Evolutionary conservation across 2,113 vertebrate species (phyloP), one percentile per base, ranked within the genome.

Genomic region (Ailurus styani): DNA sequence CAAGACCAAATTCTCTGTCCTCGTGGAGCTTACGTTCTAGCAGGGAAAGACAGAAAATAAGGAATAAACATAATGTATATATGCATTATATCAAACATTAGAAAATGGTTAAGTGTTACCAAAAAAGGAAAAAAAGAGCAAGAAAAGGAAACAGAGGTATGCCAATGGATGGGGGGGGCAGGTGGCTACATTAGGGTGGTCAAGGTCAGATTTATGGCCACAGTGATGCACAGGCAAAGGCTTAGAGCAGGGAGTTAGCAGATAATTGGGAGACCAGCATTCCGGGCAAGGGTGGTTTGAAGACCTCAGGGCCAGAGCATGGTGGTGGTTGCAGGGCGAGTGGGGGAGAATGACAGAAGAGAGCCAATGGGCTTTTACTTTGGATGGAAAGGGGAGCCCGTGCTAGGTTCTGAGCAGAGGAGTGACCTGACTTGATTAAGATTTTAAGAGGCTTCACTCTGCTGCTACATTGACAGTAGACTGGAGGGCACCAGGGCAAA

Each of bases 191-290:
- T 2, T 8, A 29, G 62, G 3, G 6, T 27, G n/a, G 14, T 37
- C 34, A 17, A 57, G 45, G 72, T 1, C 17, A 89, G 50, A 47
- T 54, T 45, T 52, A 5, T 13, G 23, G 73, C 18, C 52, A 52
- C 0, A 0, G 13, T 14, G 55, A 34, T 3, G 7, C 50, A 5
- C 1, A 40, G 52, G 25, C 40, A 54, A 29, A 66, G 15, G 25
- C 77, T 70, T 8, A 25, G 25, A 82, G 37, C 50, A 4, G 57
- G 47, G 40, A 81, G 31, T 42, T 3, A 15, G 27, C 14, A 20
- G 60, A 23, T 23, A 5, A 47, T 5, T 29, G 7, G 54, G 15
- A 31, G 55, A 72, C 17, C 55, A 31, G 8, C 15, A 0, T 52
- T 60, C 82, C 4, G 13, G 47, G 25, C 0, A 14, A 77, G 21